Evolutionary conservation across 2,888 invertebrate genomes (phyloP), one percentile per base, ranked within the genome.

Genomic region (Parnassius mnemosyne): DNA sequence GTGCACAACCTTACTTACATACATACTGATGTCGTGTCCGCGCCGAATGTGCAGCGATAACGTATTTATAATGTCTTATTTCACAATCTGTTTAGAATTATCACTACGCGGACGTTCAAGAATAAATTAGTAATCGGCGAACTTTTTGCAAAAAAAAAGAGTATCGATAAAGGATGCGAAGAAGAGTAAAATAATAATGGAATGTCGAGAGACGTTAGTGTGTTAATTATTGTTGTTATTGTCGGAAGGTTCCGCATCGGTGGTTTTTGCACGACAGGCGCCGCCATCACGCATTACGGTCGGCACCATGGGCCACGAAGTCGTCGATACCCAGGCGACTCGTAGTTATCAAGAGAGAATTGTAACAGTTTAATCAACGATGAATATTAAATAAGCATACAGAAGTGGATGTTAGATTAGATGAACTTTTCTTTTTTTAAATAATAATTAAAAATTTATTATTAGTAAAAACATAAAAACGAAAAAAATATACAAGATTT

Each of bases 231-330:
- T 83, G 73, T 83, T 83, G 73, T 51, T 69, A 71, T 72, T 72
- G 68, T 72, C 70, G 73, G 75, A 66, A 70, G 78, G 83, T 87
- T 87, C 85, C 86, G 87, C 85, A 85, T 87, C 80, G 76, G 74
- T 64, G 74, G 77, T 83, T 84, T 84, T 83, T 81, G 78, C 71
- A 67, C 65, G 70, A 71, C 75, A 76, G 76, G 74, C 72, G 60
- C 34, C 34, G 34, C 34, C 11, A 12, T 46, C 25, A 42, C 20
- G 43, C 11, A 12, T 46, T 25, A 42, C 20, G 43, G 20, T 43
- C 55, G 55, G 41, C n/a, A 44, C 55, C 43, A 61, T 16, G 16
- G 44, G 52, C 51, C 56, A 51, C 13, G 34, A 7, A 41, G 52
- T 10, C 55, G 34, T 20, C 43, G 42, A 16, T n/a, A 25, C 50